These are phyloP conservation scores for Clarias batrachus DNA, from an alignment of 2,113 vertebrate genomes.

Conservation along the genomic window DNA sequence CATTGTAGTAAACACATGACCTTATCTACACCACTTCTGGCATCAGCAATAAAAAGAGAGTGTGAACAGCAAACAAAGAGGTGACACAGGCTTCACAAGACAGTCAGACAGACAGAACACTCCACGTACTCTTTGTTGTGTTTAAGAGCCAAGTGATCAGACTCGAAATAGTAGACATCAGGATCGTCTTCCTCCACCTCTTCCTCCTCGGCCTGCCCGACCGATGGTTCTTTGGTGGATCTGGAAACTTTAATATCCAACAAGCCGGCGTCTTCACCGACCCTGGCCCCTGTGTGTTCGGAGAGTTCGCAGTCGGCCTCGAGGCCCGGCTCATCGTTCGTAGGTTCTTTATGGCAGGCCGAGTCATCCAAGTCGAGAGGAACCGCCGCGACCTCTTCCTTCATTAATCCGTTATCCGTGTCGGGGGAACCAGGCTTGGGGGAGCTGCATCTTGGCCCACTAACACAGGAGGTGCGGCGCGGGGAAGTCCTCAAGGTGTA, in stretches of 20 bases:
- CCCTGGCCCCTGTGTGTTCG: constrained; percentile 70
- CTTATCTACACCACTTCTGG: background rate
- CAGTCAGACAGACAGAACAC: constrained; percentile 32
- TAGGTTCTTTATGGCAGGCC: constrained; percentile 63
- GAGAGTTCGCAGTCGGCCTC: constrained; percentile 65
- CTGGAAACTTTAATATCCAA: constrained; percentile 68
- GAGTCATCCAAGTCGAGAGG: constrained; percentile 52
- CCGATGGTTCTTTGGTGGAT: constrained; percentile 80
- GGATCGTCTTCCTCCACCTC: constrained; percentile 95
- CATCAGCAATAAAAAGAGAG: background rate
- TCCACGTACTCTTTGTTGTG: constrained; percentile 99
- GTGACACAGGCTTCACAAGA: background rate
- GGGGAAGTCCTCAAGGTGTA: constrained; percentile 95
- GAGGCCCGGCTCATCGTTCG: constrained; percentile 66
- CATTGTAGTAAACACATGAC: background rate
- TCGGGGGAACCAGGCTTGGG: constrained; percentile 83
- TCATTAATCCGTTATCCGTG: constrained; percentile 83
- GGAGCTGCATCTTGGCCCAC: constrained; percentile 75
- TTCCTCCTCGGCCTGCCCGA: constrained; percentile 72
- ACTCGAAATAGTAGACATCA: constrained; percentile 99
- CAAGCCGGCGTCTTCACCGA: constrained; percentile 65
- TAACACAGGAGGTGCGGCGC: constrained; percentile 77
- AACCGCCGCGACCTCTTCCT: constrained; percentile 77
- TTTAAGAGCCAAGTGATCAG: constrained; percentile 99
- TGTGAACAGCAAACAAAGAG: no score